Base-by-base conservation (phyloP, 2,113 vertebrate genomes). In the Podarcis muralis region DNA sequence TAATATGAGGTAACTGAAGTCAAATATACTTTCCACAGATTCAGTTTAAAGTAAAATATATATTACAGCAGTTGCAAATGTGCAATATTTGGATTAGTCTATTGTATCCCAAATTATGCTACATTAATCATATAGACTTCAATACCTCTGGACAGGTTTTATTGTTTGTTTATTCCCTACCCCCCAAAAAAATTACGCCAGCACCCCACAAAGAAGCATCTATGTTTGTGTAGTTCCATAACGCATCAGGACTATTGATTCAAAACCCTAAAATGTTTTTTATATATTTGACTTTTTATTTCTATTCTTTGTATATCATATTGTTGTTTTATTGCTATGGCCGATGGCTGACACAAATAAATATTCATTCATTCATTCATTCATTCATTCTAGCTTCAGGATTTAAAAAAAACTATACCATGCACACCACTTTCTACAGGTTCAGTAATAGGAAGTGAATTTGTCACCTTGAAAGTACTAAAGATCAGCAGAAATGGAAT, bases 391-490 rank as follows among this genome's bases (percentile, higher is more conserved):
- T 1, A 53, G 48, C 48, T 11, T 53, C 11, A 53, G 48, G 11
- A 2, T 92, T 89, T 90, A 85, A 76, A 86, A 90, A 68, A 81
- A 86, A 23, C 9, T 20, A 76, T 23, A 30, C 37, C 57, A 77
- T 53, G 48, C 48, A 53, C 9, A 11, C 48, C 48, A 22, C 68
- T 40, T 92, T 91, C 90, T 75, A 77, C n/a, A 86, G 83, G 84
- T 90, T 77, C 40, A 81, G 80, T 81, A 40, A 27, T 32, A 86
- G 62, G 84, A 93, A 90, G 48, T 72, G 86, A 86, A 94, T 94
- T 93, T 95, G 91, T 94, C 94, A 95, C 87, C 75, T 83, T 85
- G 84, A 79, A 94, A 95, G 93, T 87, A 68, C 86, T 89, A 85
- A 69, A 94, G 81, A 91, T 93, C 88, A 91, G 84, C 62, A 85